Percentiles rank a stretch among this genome's conserved stretches.
phyloP scores from a whole-genome alignment of 2,113 vertebrate genomes.

The Hymenochirus boettgeri region DNA sequence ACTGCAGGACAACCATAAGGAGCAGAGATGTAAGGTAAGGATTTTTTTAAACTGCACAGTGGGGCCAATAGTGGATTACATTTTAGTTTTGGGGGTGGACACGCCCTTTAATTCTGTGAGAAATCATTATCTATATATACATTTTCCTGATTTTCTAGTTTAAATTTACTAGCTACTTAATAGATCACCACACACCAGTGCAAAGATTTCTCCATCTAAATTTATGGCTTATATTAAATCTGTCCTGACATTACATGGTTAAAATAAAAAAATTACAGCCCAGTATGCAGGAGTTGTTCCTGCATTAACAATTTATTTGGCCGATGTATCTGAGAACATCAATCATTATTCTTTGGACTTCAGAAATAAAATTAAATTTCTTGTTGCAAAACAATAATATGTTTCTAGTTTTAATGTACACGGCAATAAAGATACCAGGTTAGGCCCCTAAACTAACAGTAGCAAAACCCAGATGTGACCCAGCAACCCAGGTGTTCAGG shows the following conservation, averaged over 20 bases:
- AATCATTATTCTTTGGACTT: neutral
- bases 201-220: neutral
- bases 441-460: constrained; percentile 84
- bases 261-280: neutral
- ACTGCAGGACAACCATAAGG: no score
- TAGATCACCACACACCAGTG: no score
- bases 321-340: neutral
- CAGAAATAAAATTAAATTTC: constrained; percentile 53
- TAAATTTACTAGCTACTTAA: no score
- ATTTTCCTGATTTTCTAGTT: no score
- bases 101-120: no score
- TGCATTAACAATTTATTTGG: neutral
- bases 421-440: constrained; percentile 56
- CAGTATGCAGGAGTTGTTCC: neutral
- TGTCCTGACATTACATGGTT: neutral
- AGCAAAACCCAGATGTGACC: constrained; percentile 94
- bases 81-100: no score
- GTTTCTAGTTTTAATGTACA: constrained; percentile 67
- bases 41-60: no score
- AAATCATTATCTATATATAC: no score
- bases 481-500: constrained; percentile 96
- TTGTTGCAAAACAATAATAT: constrained; percentile 67
- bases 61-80: no score
- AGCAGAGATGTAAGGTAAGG: no score
- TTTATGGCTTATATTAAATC: neutral